Percentiles rank a stretch among this genome's conserved stretches.
phyloP scores from a whole-genome alignment of 2,113 vertebrate genomes.

The Amphiprion percula region DNA sequence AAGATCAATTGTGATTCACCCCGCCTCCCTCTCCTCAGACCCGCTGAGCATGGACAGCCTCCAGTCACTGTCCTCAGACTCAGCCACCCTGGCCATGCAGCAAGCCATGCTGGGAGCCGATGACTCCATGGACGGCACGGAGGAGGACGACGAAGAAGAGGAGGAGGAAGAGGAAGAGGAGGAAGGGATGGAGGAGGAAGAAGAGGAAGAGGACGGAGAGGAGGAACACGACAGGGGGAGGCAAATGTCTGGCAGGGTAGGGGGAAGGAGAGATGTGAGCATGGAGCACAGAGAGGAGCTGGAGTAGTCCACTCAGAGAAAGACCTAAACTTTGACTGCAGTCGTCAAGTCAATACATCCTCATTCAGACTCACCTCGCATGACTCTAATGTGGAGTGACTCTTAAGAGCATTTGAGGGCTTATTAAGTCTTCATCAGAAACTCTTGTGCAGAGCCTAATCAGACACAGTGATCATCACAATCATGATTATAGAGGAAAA shows the following conservation, averaged over 20 bases:
- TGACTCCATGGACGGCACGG: constrained; percentile 95
- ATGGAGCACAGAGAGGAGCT: constrained; percentile 95
- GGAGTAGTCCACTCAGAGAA: constrained; percentile 81
- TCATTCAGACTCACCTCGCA: constrained; percentile 18
- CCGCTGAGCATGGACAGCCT: constrained; percentile 93
- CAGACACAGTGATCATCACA: constrained; percentile 21
- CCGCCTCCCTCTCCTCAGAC: constrained; percentile 77
- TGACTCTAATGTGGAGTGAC: constrained; percentile 19
- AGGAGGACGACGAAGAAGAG: constrained; percentile 91
- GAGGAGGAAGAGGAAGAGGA: constrained; percentile 90
- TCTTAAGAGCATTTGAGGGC: constrained; percentile 38
- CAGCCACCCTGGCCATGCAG: constrained; percentile 96
- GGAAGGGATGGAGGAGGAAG: constrained; percentile 85
- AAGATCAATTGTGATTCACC: background rate
- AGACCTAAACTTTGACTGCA: constrained; percentile 40
- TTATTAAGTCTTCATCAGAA: constrained; percentile 42
- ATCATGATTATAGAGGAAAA: constrained; percentile 25
- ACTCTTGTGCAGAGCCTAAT: constrained; percentile 48
- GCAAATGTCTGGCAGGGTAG: constrained; percentile 86
- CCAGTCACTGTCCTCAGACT: constrained; percentile 95
- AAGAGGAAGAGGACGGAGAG: constrained; percentile 81
- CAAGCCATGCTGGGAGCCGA: constrained; percentile 96
- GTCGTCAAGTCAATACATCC: constrained; percentile 12
- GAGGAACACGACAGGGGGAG: constrained; percentile 88
- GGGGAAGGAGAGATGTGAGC: constrained; percentile 87